Base-by-base conservation (phyloP, 1,140 invertebrate species). In the Centruroides sculpturatus region DNA sequence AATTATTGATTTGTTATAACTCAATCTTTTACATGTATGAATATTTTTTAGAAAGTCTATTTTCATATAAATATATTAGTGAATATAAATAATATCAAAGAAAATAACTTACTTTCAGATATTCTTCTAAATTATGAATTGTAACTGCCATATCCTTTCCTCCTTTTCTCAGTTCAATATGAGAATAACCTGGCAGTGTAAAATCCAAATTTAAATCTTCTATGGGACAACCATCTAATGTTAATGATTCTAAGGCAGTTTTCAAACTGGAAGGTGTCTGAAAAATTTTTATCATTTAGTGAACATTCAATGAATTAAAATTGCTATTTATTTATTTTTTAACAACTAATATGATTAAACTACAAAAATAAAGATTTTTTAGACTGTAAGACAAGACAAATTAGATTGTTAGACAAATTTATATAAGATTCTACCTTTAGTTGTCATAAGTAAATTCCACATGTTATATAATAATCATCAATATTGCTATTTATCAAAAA, bases 71-170 rank as follows among this genome's bases (percentile, higher is more conserved):
- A n/a, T n/a, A n/a, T n/a, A 23, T 49, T 49, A 49, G 9, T 49
- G 8, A 59, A 12, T 23, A 5, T 52, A 54, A 46, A 34, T 59
- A 64, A 59, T 46, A 11, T 61, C 57, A 53, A 63, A 58, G 34
- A 54, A 10, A 23, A 48, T n/a, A 11, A 65, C 66, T 65, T 75
- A 86, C 85, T 78, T 86, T 84, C 55, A 95, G 83, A 74, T 98
- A 99, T 71, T 96, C 85, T 73, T 95, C 90, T 48, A 98, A 74
- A 77, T 99, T 99, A 70, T 96, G 84, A 66, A 94, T 84, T 23
- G 85, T 92, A 50, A 99, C 89, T 52, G 82, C 74, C 59, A 87
- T 84, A 74, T 98, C 90, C 66, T 85, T 84, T 48, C 96, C 95
- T 62, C 89, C 89, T 71, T 94, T 92, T 64, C 90, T 82, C 65